Conservation (phyloP, 2,888 invertebrate genomes). For the Listrodromus nycthemerus region DNA sequence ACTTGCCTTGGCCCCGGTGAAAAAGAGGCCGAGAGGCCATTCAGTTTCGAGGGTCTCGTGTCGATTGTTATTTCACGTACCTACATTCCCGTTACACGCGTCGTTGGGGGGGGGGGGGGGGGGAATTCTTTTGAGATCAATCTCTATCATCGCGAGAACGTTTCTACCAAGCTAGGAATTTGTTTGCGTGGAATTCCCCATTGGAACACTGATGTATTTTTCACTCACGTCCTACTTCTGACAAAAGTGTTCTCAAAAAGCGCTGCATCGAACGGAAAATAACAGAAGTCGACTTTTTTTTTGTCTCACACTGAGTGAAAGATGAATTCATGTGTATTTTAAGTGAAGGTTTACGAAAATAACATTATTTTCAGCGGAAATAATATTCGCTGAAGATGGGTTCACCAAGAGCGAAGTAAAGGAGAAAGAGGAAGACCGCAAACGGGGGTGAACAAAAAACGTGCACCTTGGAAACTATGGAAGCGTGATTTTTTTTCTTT, state of each 20-base stretch:
- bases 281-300: background rate
- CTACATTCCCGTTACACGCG: conserved; percentile 34
- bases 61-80: conserved; percentile 55
- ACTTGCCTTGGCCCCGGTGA: conserved; percentile 12
- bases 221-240: background rate
- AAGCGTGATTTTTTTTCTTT: conserved; percentile 41
- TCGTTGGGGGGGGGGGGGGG: conserved; percentile 26
- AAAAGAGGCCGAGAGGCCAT: conserved; percentile 48
- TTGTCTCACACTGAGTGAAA: background rate
- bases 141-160: background rate
- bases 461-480: conserved; percentile 50
- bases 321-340: background rate
- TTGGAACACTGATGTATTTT: background rate
- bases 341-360: conserved; percentile 54
- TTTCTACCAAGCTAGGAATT: conserved; percentile 16
- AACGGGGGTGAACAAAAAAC: conserved; percentile 22
- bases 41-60: conserved; percentile 52
- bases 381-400: background rate
- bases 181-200: background rate
- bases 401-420: conserved; percentile 8
- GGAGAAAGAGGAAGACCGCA: conserved; percentile 1
- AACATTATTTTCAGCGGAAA: conserved; percentile 31
- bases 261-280: too few relatives aligned
- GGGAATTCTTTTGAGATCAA: conserved; percentile 14
- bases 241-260: background rate